A percentile compares a stretch with the other conserved stretches of the same genome.
Evolutionary conservation across 2,113 vertebrate genomes (phyloP).

Genomic region (Ptychochromis oligacanthus): DNA sequence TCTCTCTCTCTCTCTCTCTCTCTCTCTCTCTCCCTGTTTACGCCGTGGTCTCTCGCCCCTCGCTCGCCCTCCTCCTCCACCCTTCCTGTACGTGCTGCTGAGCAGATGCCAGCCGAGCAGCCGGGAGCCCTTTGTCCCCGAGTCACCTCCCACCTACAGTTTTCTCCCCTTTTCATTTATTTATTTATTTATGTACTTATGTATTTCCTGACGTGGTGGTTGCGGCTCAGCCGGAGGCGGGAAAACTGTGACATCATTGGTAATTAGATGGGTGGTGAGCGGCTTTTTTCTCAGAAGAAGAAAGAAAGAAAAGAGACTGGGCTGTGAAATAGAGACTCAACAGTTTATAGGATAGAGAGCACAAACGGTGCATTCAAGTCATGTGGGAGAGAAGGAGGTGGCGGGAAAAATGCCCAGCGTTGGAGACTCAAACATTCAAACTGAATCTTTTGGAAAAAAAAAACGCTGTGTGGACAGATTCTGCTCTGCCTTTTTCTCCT

Average conservation of each 20-base stretch:
- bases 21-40: conserved; percentile 11
- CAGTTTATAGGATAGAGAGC: not conserved
- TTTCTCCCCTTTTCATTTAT: not conserved
- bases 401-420: no score
- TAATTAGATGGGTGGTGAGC: conserved; percentile 11
- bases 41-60: conserved; percentile 5
- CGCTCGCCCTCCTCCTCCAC: conserved; percentile 33
- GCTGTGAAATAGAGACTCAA: not conserved
- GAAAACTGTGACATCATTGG: conserved; percentile 23
- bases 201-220: not conserved
- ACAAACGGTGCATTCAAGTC: not conserved
- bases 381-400: not conserved
- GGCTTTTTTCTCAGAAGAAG: not conserved
- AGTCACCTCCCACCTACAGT: conserved; percentile 13
- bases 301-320: not conserved
- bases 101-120: conserved; percentile 28
- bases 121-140: conserved; percentile 37
- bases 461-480: no score
- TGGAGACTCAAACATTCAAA: no score
- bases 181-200: accelerated
- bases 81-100: conserved; percentile 42
- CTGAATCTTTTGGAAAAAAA: no score
- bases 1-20: no score
- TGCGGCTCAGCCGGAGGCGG: conserved; percentile 2
- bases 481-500: no score